Conservation (phyloP, 2,113 vertebrate species). For the Hypocryptadius cinnamomeus region DNA sequence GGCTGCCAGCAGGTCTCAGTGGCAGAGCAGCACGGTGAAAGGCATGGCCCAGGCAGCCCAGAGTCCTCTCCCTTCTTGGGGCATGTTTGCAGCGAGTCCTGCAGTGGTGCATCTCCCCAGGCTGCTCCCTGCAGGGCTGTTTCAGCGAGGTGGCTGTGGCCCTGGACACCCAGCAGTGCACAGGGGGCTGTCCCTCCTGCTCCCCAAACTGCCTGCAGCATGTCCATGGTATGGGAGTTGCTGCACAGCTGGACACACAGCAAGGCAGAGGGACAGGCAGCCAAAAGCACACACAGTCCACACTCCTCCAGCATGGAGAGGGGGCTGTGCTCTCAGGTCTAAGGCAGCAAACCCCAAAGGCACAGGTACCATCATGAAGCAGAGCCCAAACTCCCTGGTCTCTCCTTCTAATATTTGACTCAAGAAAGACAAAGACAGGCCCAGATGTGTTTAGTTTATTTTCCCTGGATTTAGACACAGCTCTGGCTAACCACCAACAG, state of each 20-base stretch:
- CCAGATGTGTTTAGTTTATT: constrained; percentile 33
- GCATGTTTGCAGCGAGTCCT: neutral
- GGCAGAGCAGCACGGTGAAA: accelerated
- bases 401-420: neutral
- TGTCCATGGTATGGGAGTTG: accelerated
- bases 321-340: neutral
- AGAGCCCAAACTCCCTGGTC: accelerated
- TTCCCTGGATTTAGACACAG: constrained; percentile 18
- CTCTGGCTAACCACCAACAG: neutral
- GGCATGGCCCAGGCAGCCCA: accelerated
- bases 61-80: neutral
- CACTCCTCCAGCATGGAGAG: accelerated
- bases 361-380: neutral
- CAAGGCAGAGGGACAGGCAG: neutral
- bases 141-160: neutral
- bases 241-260: neutral
- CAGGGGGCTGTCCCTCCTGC: neutral
- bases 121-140: neutral
- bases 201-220: neutral
- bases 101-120: neutral
- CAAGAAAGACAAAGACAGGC: neutral
- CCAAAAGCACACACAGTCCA: neutral
- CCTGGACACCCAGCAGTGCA: neutral
- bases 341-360: neutral
- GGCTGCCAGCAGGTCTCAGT: neutral